Conservation (phyloP, 1,140 invertebrate species). For the Tribolium castaneum region DNA sequence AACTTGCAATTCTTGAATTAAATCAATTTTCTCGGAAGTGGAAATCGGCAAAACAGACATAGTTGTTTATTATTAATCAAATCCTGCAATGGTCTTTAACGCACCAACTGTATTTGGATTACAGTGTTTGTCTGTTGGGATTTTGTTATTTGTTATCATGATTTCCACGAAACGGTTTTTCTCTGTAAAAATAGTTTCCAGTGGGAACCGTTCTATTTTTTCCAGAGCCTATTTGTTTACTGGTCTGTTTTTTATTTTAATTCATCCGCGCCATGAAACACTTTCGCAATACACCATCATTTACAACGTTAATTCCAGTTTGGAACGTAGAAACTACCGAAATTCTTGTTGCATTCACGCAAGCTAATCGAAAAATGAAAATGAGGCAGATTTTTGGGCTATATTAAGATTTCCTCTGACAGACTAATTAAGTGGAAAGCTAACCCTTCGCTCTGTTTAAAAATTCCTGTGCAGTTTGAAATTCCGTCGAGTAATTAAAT, state of each 20-base stretch:
- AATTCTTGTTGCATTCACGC: neutral
- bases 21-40: too few relatives aligned
- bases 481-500: slow-evolving; percentile 8
- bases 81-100: too few relatives aligned
- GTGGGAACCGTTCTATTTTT: slow-evolving; percentile 7
- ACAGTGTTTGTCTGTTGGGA: neutral
- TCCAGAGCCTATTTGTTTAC: neutral
- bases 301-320: neutral
- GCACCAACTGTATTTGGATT: neutral
- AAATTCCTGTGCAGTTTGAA: slow-evolving; percentile 21
- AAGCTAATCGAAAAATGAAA: neutral
- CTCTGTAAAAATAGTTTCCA: slow-evolving; percentile 11
- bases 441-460: neutral
- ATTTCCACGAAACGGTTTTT: slow-evolving; percentile 12
- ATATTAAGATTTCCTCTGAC: slow-evolving; percentile 18
- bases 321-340: neutral
- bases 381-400: neutral
- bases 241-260: neutral
- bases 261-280: neutral
- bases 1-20: neutral
- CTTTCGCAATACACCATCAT: slow-evolving; percentile 12
- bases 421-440: slow-evolving; percentile 1
- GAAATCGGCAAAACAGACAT: too few relatives aligned
- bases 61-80: too few relatives aligned
- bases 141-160: slow-evolving; percentile 4